Percentiles rank a stretch among this genome's conserved stretches.
Evolutionary conservation across 2,797 vertebrate species (phyloP).

Genomic region (Rallus crepitans): DNA sequence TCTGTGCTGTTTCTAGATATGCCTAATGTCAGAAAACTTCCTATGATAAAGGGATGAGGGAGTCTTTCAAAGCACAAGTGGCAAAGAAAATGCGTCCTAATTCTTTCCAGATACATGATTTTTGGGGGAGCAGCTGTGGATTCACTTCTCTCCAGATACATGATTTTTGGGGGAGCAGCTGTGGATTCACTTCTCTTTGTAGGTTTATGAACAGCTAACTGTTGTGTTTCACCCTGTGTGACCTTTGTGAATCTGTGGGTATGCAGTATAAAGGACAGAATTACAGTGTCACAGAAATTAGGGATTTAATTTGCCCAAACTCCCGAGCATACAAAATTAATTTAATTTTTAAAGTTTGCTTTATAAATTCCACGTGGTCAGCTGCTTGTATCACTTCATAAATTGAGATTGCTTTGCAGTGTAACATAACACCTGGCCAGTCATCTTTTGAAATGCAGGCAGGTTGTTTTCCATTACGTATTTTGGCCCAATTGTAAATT

Average conservation of each 20-base stretch:
- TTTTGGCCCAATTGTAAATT: not conserved
- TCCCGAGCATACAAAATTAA: not conserved
- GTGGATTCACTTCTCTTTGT: not conserved
- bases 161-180: not conserved
- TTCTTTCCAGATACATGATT: not conserved
- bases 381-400: not conserved
- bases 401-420: not conserved
- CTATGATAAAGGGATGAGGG: not conserved
- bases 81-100: not conserved
- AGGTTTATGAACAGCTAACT: not conserved
- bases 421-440: not conserved
- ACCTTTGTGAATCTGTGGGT: not conserved
- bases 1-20: not conserved
- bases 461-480: not conserved
- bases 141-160: not conserved
- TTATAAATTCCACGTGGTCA: not conserved
- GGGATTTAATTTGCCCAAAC: rapidly evolving
- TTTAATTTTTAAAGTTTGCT: not conserved
- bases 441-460: not conserved
- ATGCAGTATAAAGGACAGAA: not conserved
- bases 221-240: not conserved
- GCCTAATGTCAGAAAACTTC: not conserved
- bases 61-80: not conserved
- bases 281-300: not conserved
- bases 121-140: not conserved